phyloP scores from a whole-genome alignment of 2,888 invertebrate genomes.

The Allygus modestus region DNA sequence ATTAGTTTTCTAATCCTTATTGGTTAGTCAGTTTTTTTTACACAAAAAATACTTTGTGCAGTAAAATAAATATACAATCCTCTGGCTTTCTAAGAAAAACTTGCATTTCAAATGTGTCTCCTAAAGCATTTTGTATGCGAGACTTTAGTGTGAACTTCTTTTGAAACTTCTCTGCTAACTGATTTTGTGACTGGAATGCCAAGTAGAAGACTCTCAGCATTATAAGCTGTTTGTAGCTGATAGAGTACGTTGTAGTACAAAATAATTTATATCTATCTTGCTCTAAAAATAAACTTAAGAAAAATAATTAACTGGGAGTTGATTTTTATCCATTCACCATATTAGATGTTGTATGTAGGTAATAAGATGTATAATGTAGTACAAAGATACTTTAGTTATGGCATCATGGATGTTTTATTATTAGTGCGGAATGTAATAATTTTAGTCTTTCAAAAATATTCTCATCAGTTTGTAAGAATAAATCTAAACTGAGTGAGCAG shows the following conservation, averaged over 20 bases:
- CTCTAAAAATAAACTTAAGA: background rate
- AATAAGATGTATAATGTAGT: slow-evolving; percentile 27
- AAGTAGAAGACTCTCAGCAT: no score
- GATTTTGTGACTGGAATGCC: no score
- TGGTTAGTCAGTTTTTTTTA: no score
- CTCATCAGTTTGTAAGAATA: slow-evolving; percentile 4
- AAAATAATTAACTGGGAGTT: background rate
- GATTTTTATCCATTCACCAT: background rate
- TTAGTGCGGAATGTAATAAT: slow-evolving; percentile 1
- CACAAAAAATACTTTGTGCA: no score
- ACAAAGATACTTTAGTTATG: slow-evolving; percentile 23
- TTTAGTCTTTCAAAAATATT: slow-evolving; percentile 13
- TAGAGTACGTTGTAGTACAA: slow-evolving; percentile 5
- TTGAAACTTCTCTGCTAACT: no score
- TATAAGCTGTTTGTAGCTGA: background rate
- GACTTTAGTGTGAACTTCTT: no score
- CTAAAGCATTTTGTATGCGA: no score
- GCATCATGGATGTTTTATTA: slow-evolving; percentile 28
- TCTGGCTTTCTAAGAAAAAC: no score
- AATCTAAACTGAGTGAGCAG: background rate
- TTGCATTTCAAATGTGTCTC: no score
- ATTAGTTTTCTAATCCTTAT: no score
- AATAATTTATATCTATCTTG: background rate
- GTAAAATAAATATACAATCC: no score
- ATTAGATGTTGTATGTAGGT: slow-evolving; percentile 16